These are phyloP conservation scores for Mionectes macconnelli DNA, from an alignment of 2,113 vertebrate species.

Conservation along the genomic window DNA sequence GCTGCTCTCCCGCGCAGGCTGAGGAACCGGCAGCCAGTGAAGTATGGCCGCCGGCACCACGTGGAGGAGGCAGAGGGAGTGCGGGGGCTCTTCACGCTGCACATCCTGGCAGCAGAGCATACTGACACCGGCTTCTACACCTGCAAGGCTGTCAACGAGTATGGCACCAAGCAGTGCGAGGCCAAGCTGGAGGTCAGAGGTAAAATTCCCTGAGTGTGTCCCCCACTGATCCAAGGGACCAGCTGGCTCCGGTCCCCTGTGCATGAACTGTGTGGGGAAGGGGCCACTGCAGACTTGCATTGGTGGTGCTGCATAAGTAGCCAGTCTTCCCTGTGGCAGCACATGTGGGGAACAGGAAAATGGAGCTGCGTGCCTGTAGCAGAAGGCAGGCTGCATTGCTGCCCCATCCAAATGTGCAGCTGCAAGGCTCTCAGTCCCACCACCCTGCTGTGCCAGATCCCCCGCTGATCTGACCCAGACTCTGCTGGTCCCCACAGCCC, in stretches of 20 bases:
- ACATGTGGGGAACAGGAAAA: rapidly evolving
- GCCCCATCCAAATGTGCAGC: background rate
- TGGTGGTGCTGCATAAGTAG: background rate
- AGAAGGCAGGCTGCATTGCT: background rate
- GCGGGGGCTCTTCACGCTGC: constrained; percentile 79
- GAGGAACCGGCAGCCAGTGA: constrained; percentile 91
- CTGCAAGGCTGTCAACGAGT: constrained; percentile 96
- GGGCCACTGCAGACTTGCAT: background rate
- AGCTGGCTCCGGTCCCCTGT: background rate
- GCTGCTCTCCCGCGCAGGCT: constrained; percentile 76
- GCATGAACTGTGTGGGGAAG: background rate
- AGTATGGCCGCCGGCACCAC: constrained; percentile 82
- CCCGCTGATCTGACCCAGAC: background rate
- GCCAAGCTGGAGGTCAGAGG: constrained; percentile 92
- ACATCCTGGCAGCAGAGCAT: constrained; percentile 81
- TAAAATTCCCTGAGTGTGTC: constrained; percentile 46
- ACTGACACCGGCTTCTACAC: constrained; percentile 89
- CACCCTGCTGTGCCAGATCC: background rate
- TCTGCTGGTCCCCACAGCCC: background rate
- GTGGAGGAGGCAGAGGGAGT: constrained; percentile 79
- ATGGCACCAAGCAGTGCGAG: constrained; percentile 93
- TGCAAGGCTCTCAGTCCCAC: background rate
- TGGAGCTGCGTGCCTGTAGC: background rate
- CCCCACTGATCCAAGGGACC: background rate
- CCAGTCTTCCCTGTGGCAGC: background rate